phyloP scores from a whole-genome alignment of 2,888 invertebrate genomes.

The Himalopsyche tibetana region DNA sequence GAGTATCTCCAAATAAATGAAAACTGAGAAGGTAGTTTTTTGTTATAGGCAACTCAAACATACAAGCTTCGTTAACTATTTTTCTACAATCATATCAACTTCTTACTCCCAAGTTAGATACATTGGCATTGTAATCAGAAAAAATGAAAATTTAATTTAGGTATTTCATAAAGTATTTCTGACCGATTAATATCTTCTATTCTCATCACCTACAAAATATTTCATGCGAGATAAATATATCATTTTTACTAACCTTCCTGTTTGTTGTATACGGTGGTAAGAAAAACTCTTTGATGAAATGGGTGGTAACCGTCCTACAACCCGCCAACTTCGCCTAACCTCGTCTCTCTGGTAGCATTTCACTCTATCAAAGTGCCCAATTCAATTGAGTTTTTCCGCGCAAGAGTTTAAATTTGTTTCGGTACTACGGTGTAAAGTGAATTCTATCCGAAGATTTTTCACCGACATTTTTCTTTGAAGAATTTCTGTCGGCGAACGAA shows the following conservation, averaged over 20 bases:
- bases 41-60: too few species aligned
- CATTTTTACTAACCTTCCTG: not conserved
- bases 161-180: too few species aligned
- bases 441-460: slow-evolving; percentile 22
- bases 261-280: slow-evolving; percentile 24
- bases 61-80: too few species aligned
- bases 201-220: too few species aligned
- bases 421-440: slow-evolving; percentile 44
- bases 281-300: slow-evolving; percentile 42
- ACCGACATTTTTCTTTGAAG: slow-evolving; percentile 46
- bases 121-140: too few species aligned
- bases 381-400: slow-evolving; percentile 54
- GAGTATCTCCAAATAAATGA: too few species aligned
- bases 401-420: slow-evolving; percentile 52
- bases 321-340: slow-evolving; percentile 38
- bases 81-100: too few species aligned
- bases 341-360: slow-evolving; percentile 35
- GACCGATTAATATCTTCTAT: too few species aligned
- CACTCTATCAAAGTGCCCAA: slow-evolving; percentile 50
- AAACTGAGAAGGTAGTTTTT: too few species aligned
- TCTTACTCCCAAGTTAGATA: too few species aligned
- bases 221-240: too few species aligned
- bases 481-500: not conserved
- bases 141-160: too few species aligned
- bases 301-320: slow-evolving; percentile 37